Evolutionary conservation across 2,797 vertebrate genomes (phyloP), one percentile per base, ranked within the genome.

Genomic region (Poecilia wingei): DNA sequence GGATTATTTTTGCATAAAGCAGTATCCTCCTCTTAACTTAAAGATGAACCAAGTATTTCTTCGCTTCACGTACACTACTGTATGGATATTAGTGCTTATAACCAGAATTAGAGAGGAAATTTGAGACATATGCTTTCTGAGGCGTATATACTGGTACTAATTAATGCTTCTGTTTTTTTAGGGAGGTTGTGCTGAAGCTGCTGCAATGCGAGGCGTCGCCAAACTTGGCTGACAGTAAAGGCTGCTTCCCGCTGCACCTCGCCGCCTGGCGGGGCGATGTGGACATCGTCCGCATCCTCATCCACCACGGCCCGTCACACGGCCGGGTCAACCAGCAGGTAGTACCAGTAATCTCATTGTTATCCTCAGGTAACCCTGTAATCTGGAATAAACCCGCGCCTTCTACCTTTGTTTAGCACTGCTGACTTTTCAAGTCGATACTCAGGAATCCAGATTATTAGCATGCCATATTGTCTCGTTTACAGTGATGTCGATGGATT

Each of bases 261-360:
- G 98, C 98, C 39, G 98, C 98, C 86, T 99, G 98, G 98, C 96
- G 97, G 85, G 98, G 98, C 79, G 98, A 99, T 75, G 97, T 97
- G 90, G 97, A 98, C 86, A 99, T 99, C 43, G 98, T 99, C 82
- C 97, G 97, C 84, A 98, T 99, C 92, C 97, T 99, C 82, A 97
- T 99, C 84, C 97, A 96, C 88, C 97, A 98, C 0, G 96, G 97
- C n/a, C 96, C 97, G 39, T 97, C 97, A 16, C 97, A 97, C 93
- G 97, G 97, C 92, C 95, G 96, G 80, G 98, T 99, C 92, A 99
- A 99, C 89, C 97, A 98, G 86, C 98, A 99, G 98, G 98, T 98
- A 92, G 88, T 55, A 22, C 51, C 51, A n/a, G 51, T n/a, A 55
- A 55, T 51, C 41, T 0, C 47, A 4, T n/a, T 6, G 14, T 0